Percentiles rank a stretch among this genome's conserved stretches.
Conservation (phyloP, 2,797 vertebrate genomes). For the Apodemus agrarius region DNA sequence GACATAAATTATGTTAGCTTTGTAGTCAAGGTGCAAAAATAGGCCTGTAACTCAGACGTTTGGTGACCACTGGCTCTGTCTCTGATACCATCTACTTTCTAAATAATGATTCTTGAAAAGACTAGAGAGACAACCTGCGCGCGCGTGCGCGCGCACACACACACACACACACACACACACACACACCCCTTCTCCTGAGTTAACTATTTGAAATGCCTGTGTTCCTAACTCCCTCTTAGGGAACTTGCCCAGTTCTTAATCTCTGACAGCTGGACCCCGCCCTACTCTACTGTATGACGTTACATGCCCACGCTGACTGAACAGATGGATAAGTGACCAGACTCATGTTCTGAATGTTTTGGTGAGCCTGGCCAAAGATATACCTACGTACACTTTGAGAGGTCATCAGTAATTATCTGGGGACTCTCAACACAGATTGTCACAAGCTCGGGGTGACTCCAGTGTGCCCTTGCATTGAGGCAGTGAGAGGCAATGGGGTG, state of each 20-base stretch:
- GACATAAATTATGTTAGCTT: conserved; percentile 24
- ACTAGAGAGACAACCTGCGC: background rate
- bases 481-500: background rate
- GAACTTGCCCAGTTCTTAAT: background rate
- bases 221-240: background rate
- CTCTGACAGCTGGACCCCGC: background rate
- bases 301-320: background rate
- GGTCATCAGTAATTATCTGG: background rate
- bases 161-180: background rate
- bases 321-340: background rate
- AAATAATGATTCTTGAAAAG: background rate
- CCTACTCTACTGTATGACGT: background rate
- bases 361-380: background rate
- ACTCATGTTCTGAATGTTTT: background rate
- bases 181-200: background rate
- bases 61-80: background rate
- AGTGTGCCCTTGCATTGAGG: background rate
- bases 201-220: background rate
- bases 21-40: background rate
- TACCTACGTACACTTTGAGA: background rate
- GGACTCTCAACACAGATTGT: background rate
- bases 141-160: background rate
- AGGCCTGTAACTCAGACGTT: background rate
- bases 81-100: conserved; percentile 19
- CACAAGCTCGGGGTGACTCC: background rate